Evolutionary conservation across 2,113 vertebrate species (phyloP), one percentile per base, ranked within the genome.

Genomic region (Oryzias curvinotus): DNA sequence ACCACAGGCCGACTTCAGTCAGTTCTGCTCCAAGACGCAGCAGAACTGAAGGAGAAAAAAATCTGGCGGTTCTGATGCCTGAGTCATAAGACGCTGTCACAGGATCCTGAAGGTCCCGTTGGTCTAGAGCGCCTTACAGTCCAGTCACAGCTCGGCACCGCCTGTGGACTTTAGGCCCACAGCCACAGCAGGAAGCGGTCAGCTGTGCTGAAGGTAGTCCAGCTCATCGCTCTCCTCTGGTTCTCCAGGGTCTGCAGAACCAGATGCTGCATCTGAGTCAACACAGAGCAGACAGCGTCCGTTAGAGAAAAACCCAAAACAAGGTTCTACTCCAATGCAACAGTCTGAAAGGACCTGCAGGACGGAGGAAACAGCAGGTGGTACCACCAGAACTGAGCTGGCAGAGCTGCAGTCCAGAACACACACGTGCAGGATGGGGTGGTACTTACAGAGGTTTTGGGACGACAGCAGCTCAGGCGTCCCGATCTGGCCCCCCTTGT

Each of bases 191-290:
- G 28, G n/a, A 13, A 25, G 16, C n/a, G 0, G 14, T 80, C 65
- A 75, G 44, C 52, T 14, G 26, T 61, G 57, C 19, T 65, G 78
- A 30, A 71, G 81, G 26, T 63, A 87, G 3, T 88, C 88, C 57
- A 88, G 82, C 71, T 96, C 94, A 2, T 96, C 93, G 0, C 94
- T 95, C 77, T 96, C 94, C 77, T 93, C 94, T 0, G 94, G 95
- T 45, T 76, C 83, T 52, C 83, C 47, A 16, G 42, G 28, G 19
- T 42, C 58, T 25, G n/a, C 64, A 0, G 18, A 46, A 3, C 51
- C 54, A 14, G 14, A 52, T 10, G 15, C 63, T 25, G 21, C 64
- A 23, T 85, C 89, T 90, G 76, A 12, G 21, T 57, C 54, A 57
- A 41, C 21, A 51, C 19, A 3, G 25, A 15, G 5, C 21, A 51